These are phyloP conservation scores for Harpalus rubripes DNA, from an alignment of 2,888 invertebrate species.

Conservation along the genomic window DNA sequence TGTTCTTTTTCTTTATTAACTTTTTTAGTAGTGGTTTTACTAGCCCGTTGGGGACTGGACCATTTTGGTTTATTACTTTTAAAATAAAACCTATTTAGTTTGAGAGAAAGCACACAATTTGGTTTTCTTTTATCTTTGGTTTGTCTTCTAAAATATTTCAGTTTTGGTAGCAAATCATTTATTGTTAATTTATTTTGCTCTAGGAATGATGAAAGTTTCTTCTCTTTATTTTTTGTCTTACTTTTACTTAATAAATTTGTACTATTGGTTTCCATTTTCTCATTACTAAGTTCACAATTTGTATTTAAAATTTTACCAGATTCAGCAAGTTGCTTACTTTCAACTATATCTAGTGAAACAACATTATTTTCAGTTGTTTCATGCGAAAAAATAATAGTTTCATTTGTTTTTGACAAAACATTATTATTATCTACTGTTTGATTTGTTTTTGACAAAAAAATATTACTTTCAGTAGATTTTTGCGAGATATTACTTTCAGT, in stretches of 20 bases:
- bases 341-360: not conserved
- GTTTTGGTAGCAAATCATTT: conserved; percentile 37
- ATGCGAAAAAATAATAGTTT: not conserved
- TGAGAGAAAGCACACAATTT: conserved; percentile 52
- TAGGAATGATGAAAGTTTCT: conserved; percentile 25
- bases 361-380: not conserved
- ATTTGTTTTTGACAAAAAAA: not conserved
- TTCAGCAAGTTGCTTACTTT: not conserved
- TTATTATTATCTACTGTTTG: not conserved
- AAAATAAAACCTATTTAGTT: conserved; percentile 58
- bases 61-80: conserved; percentile 49
- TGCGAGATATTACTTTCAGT: not conserved
- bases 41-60: conserved; percentile 1
- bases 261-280: conserved; percentile 32
- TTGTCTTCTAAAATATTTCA: conserved; percentile 57
- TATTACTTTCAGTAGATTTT: not conserved
- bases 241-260: conserved; percentile 22
- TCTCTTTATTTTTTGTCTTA: conserved; percentile 37
- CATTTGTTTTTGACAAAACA: not conserved
- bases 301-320: no score
- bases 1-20: not conserved
- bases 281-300: not conserved
- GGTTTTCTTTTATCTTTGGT: conserved; percentile 56
- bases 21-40: conserved; percentile 21
- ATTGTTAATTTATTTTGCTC: conserved; percentile 31